Base-by-base conservation (phyloP, 1,140 invertebrate species). In the Linepithema humile region DNA sequence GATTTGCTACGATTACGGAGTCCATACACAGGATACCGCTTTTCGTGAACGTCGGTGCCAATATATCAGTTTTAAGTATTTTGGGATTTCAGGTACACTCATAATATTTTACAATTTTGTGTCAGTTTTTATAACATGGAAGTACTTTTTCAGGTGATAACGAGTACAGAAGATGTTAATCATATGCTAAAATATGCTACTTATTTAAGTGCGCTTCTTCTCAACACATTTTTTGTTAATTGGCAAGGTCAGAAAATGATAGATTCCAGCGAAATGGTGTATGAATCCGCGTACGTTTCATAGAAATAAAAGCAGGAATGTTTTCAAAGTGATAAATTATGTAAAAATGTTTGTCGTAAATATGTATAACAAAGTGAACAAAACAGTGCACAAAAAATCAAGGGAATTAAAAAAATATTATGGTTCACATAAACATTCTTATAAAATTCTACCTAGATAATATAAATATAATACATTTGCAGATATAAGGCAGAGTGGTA, bases 201-300 rank as follows among this genome's bases (percentile, higher is more conserved):
- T 73, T 73, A 73, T 26, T 7, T 73, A 5, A 73, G 50, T 20
- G 69, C 69, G n/a, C 35, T 73, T 17, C 48, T 73, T 17, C 12
- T 73, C 35, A 73, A 73, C 29, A 73, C 69, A 4, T 73, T 73
- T 3, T 57, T 73, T 23, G 69, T 38, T 17, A 73, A 73, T 73
- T 73, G 69, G 69, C 69, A 73, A 73, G 69, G 69, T 40, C 69
- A 73, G 50, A 73, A 57, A 38, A n/a, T 73, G 32, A 73, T 73
- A 23, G 50, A 73, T 38, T 55, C 48, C 69, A 73, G 69, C 32
- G 69, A 73, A 57, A 55, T 55, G 32, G 48, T 72, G 12, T 55
- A 57, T 3, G 32, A 73, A 57, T 73, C 69, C 7, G 69, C 50
- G 69, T 73, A 73, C 7, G 69, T 73, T 55, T 55, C 4, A 70